phyloP scores from a whole-genome alignment of 1,140 invertebrate species.

The Dysdera silvatica region DNA sequence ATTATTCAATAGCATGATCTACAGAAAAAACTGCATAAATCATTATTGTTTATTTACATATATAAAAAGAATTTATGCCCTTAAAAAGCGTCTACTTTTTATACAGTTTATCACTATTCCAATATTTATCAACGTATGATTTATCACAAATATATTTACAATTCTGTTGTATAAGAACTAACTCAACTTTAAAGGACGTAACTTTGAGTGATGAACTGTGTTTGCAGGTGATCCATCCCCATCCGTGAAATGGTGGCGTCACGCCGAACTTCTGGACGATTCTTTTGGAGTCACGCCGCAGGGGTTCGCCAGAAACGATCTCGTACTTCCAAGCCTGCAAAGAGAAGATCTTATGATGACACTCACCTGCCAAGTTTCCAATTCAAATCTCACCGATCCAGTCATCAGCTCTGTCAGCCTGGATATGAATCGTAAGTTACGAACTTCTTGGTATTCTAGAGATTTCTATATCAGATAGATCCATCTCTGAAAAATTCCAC shows the following conservation, averaged over 20 bases:
- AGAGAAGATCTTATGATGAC: constrained; percentile 58
- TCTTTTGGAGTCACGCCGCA: constrained; percentile 55
- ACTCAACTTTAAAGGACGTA: too few relatives aligned
- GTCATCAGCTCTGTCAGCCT: constrained; percentile 68
- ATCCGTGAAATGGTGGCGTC: constrained; percentile 33
- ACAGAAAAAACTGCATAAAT: too few relatives aligned
- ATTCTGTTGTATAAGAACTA: too few relatives aligned
- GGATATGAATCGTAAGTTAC: constrained; percentile 78
- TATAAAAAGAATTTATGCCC: too few relatives aligned
- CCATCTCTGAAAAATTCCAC: background rate
- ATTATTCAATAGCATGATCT: too few relatives aligned
- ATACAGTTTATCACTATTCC: too few relatives aligned
- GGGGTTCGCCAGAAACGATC: constrained; percentile 65
- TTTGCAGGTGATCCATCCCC: constrained; percentile 28
- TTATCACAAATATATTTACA: too few relatives aligned
- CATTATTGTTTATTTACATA: too few relatives aligned
- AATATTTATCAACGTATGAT: too few relatives aligned
- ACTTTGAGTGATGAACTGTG: too few relatives aligned
- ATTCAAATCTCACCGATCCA: constrained; percentile 41
- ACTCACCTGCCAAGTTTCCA: constrained; percentile 65
- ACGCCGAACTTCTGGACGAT: constrained; percentile 28
- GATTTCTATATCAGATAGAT: background rate
- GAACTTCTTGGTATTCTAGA: background rate
- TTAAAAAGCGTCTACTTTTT: too few relatives aligned
- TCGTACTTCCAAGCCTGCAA: constrained; percentile 56